These are phyloP conservation scores for Erebia epiphron DNA, from an alignment of 2,888 invertebrate species.

Conservation along the genomic window DNA sequence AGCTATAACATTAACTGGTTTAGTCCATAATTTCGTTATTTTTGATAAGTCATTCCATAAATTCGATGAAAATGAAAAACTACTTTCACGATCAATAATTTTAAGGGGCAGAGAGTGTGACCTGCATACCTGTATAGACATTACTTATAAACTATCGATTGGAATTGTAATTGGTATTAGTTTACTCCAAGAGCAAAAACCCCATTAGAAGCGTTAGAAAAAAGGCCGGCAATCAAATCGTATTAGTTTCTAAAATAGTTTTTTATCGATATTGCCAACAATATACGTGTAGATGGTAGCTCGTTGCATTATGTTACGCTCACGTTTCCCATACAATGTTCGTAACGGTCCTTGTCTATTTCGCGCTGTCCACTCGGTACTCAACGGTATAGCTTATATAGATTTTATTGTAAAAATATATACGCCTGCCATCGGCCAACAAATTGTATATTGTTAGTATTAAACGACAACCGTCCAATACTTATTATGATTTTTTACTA, in stretches of 20 bases:
- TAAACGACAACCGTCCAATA: conserved; percentile 53
- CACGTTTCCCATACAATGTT: conserved; percentile 68
- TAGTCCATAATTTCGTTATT: conserved; percentile 12
- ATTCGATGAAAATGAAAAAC: conserved; percentile 6
- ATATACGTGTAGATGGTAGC: conserved; percentile 56
- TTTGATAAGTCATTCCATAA: conserved; percentile 1
- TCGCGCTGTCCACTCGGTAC: conserved; percentile 56
- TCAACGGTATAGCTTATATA: conserved; percentile 66
- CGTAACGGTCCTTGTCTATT: conserved; percentile 63
- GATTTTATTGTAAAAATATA: conserved; percentile 64
- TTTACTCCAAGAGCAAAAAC: conserved; percentile 40
- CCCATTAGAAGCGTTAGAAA: conserved; percentile 37
- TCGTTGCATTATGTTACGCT: conserved; percentile 58
- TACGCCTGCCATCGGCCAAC: conserved; percentile 36
- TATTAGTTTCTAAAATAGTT: conserved; percentile 48
- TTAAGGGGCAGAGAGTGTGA: conserved; percentile 6
- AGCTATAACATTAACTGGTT: conserved; percentile 42
- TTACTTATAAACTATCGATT: conserved; percentile 22
- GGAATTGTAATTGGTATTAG: conserved; percentile 29
- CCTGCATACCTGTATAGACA: conserved; percentile 25
- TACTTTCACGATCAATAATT: conserved; percentile 16
- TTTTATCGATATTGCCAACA: conserved; percentile 50
- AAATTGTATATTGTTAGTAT: conserved; percentile 56
- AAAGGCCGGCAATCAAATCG: conserved; percentile 43
- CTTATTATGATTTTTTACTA: conserved; percentile 51